These are phyloP conservation scores for Protobothrops mucrosquamatus DNA, from an alignment of 2,113 vertebrate genomes.

Conservation along the genomic window DNA sequence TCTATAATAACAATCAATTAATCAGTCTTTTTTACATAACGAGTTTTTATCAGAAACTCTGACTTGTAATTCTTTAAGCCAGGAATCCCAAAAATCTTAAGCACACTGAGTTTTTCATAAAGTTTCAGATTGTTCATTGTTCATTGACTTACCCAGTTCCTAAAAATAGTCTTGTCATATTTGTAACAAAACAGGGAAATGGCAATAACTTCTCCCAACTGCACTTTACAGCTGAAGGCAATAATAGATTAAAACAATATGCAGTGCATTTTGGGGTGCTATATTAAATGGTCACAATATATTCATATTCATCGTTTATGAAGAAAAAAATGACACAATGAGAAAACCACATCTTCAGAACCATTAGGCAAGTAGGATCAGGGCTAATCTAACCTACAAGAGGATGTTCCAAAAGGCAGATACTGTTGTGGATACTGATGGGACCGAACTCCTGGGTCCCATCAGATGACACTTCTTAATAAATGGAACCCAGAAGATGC, in stretches of 20 bases:
- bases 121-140: neutral
- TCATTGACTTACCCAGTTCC: neutral
- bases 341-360: too few relatives aligned
- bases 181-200: neutral
- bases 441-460: too few relatives aligned
- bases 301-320: neutral
- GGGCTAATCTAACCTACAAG: too few relatives aligned
- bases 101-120: neutral
- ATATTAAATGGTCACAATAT: neutral
- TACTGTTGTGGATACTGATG: too few relatives aligned
- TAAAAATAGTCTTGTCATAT: neutral
- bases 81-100: neutral
- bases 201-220: neutral
- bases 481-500: too few relatives aligned
- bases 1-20: neutral
- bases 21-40: neutral
- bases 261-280: neutral
- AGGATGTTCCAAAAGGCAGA: too few relatives aligned
- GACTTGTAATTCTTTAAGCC: too few relatives aligned
- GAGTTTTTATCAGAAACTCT: neutral
- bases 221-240: neutral
- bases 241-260: neutral
- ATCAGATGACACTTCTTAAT: too few relatives aligned
- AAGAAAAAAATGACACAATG: neutral
- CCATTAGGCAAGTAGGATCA: too few relatives aligned